Evolutionary conservation across 1,140 invertebrate species (phyloP), one percentile per base, ranked within the genome.

Genomic region (Drosophila tani): DNA sequence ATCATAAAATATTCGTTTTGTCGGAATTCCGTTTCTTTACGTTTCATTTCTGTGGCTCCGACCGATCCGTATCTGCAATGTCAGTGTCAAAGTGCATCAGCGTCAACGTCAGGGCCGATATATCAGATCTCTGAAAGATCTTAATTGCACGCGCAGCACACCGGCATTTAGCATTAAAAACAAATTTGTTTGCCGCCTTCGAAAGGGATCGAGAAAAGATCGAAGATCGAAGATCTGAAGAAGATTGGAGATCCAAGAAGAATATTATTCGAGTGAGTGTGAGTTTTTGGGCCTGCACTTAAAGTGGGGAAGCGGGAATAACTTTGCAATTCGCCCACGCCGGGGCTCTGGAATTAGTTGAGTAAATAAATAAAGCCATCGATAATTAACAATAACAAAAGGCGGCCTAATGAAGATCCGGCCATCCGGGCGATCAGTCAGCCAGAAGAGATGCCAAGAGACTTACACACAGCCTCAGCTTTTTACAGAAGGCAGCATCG

Each of bases 311-410:
- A 49, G 32, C 8, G 32, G 9, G 32, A 51, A 53, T 45, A 66
- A 29, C 47, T 53, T 46, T 27, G 49, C 67, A 32, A 67, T 38
- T 41, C 73, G 69, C 74, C 71, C 64, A 76, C 74, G 56, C 76
- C 15, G 19, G 17, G 55, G 47, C 67, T 79, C 32, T 17, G 78
- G 85, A 71, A 90, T 90, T 90, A 90, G 86, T 90, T 90, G 69
- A 73, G 55, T 59, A 90, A 90, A 90, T 90, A 90, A 90, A 90
- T 90, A 90, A 65, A 41, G 41, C 24, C 53, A 64, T 35, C 62
- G 57, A 84, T 88, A 88, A 88, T 88, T 88, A 88, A 90, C 75
- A 90, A 90, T 90, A 90, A 90, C 85, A 90, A 90, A 81, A 77
- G 86, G 21, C 49, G 41, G 65, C 82, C 85, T 90, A 90, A 90